These are phyloP conservation scores for Leucosticte australis DNA, from an alignment of 2,113 vertebrate species.

Conservation along the genomic window DNA sequence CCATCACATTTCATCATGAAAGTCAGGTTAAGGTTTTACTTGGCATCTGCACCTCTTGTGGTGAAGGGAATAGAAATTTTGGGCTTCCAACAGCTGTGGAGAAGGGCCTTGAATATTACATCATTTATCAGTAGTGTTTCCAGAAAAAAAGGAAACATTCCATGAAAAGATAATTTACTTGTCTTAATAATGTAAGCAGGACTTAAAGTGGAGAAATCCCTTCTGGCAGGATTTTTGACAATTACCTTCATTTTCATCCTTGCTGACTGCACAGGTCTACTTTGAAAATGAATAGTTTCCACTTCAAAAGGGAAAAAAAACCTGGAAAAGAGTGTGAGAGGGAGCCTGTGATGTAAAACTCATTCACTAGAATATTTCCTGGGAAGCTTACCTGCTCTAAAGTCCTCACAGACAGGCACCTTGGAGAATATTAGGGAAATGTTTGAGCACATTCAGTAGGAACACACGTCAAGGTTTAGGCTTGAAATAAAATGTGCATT, in stretches of 20 bases:
- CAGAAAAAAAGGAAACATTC: constrained; percentile 61
- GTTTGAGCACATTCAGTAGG: constrained; percentile 14
- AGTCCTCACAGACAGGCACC: not conserved
- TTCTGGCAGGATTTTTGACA: constrained; percentile 61
- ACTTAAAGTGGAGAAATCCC: constrained; percentile 60
- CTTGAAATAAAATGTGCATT: not conserved
- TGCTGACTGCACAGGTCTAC: not conserved
- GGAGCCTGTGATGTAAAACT: constrained; percentile 15
- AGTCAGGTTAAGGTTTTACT: constrained; percentile 52
- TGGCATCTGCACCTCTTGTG: constrained; percentile 12
- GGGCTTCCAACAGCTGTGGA: not conserved
- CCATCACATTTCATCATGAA: constrained; percentile 40
- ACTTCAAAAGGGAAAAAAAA: constrained; percentile 16
- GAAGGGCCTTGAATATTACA: constrained; percentile 33
- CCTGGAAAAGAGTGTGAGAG: not conserved
- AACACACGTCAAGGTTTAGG: not conserved
- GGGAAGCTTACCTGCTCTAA: constrained; percentile 43
- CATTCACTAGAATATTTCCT: not conserved
- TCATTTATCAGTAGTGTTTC: constrained; percentile 43
- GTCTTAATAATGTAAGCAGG: constrained; percentile 62
- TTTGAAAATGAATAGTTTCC: constrained; percentile 50
- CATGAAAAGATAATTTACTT: constrained; percentile 70
- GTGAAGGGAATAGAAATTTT: constrained; percentile 28
- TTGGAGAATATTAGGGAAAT: constrained; percentile 26
- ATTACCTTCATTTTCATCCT: constrained; percentile 27